Evolutionary conservation across 2,888 invertebrate species (phyloP), one percentile per base, ranked within the genome.

Genomic region (Zygaena filipendulae): DNA sequence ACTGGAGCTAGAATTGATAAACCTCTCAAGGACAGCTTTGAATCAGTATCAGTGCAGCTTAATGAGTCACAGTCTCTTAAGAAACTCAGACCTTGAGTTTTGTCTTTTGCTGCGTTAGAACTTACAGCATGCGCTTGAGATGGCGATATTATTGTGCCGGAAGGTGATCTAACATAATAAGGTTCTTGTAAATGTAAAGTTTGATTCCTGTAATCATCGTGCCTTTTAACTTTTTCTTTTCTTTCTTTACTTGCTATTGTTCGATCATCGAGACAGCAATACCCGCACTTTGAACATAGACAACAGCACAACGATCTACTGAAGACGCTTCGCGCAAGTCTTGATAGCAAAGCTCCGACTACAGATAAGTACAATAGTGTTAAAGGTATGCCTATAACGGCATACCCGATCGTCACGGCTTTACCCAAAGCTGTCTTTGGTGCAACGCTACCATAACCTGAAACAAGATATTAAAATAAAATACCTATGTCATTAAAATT

Each of bases 381-480:
- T 39, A 95, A 67, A 1, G 95, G 95, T 44, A 95, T 94, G 11
- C 95, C 94, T 33, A 95, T 82, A 41, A 91, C 85, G 20, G 93
- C 92, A 66, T 93, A 94, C 10, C 88, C 88, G 70, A 92, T 87
- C n/a, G 96, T 96, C 2, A 95, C 90, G 19, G 92, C 87, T 64
- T 96, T 93, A 4, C 96, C 96, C 36, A 92, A 74, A n/a, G 91
- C 87, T 13, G 96, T 95, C 48, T 88, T 87, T 0, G 96, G 95
- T 1, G 95, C 91, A 29, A 95, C 91, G 64, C 93, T 95, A 31
- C 96, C 96, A 56, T 95, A 97, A 46, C 96, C 95, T 95, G 83
- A 1, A 72, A 81, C 47, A 40, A 41, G 33, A 27, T 25, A 5
- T 12, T 21, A 20, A 9, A 19, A 29, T 3, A 28, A 18, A 27